Percentiles rank a stretch among this genome's conserved stretches.
Conservation (phyloP, 2,797 vertebrate species). For the Pseudocheirus occidentalis region DNA sequence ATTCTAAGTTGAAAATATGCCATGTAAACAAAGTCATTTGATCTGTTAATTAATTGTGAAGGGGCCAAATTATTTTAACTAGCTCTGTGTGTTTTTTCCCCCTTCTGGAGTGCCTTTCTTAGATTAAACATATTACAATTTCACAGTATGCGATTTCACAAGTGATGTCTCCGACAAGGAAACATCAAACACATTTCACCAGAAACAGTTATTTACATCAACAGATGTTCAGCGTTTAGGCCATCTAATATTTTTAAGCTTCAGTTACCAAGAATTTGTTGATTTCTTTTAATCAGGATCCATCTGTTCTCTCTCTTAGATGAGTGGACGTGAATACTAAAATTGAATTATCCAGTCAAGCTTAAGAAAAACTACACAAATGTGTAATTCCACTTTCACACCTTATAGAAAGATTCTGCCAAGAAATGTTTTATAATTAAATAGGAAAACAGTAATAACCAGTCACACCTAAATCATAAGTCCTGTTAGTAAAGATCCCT, state of each 20-base stretch:
- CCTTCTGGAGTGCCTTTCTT: conserved; percentile 51
- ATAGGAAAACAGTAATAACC: conserved; percentile 71
- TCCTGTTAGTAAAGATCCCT: conserved; percentile 23
- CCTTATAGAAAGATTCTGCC: conserved; percentile 65
- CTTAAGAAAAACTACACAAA: conserved; percentile 75
- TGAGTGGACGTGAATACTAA: conserved; percentile 82
- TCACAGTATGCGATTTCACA: conserved; percentile 77
- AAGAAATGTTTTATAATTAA: conserved; percentile 79
- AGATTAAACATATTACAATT: conserved; percentile 72
- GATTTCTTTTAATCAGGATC: conserved; percentile 76
- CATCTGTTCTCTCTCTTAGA: conserved; percentile 82
- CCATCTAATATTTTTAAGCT: conserved; percentile 81
- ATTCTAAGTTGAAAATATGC: conserved; percentile 70
- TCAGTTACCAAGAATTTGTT: conserved; percentile 83
- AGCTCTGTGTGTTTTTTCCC: conserved; percentile 43
- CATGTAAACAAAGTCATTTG: conserved; percentile 75
- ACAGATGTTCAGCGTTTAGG: conserved; percentile 85
- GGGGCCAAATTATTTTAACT: conserved; percentile 68
- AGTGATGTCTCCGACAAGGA: conserved; percentile 75
- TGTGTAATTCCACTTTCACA: conserved; percentile 78
- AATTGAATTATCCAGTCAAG: conserved; percentile 81
- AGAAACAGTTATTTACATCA: conserved; percentile 81
- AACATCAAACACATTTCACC: conserved; percentile 74
- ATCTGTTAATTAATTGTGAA: conserved; percentile 76
- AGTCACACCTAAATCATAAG: conserved; percentile 53